Base-by-base conservation (phyloP, 2,113 vertebrate genomes). In the Zeus faber region DNA sequence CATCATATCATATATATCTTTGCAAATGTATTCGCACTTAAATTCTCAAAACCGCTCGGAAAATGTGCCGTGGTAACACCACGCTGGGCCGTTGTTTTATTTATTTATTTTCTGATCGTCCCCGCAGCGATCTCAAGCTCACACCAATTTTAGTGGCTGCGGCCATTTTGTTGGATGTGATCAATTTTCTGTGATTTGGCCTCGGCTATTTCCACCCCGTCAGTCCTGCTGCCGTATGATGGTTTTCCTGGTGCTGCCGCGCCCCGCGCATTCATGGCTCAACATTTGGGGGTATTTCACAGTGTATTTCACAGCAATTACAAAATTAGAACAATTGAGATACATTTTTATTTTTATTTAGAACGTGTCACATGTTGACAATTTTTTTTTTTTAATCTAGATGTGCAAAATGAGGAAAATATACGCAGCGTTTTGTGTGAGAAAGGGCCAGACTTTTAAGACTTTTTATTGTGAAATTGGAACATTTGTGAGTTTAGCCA, bases 141-240 rank as follows among this genome's bases (percentile, higher is more conserved):
- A 50, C 67, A 75, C 69, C 82, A 72, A 70, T 83, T 83, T 84
- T 64, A 56, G 73, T 59, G 65, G 31, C 75, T 54, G 76, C 71
- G 44, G 80, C 80, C 80, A 85, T 87, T 87, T 85, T 85, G 80
- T 81, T 61, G 69, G 73, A 79, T 77, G 81, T 80, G 78, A 82
- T 84, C 75, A 82, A 85, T 85, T 85, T 82, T 85, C 56, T 83
- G 78, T 84, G 76, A 85, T 84, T 84, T 83, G 65, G 72, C 62
- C 53, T 49, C 43, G n/a, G 70, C 77, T 65, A 75, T 81, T 87
- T 85, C 57, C 72, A 61, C 72, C 66, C 72, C 21, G 45, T 70
- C 62, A 70, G 52, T 59, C 5, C 13, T 45, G 55, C 35, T 44
- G 50, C 41, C 61, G 54, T 58, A 59, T 23, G 67, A 57, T n/a